Base-by-base conservation (phyloP, 2,113 vertebrate species). In the Chaenogobius annularis region DNA sequence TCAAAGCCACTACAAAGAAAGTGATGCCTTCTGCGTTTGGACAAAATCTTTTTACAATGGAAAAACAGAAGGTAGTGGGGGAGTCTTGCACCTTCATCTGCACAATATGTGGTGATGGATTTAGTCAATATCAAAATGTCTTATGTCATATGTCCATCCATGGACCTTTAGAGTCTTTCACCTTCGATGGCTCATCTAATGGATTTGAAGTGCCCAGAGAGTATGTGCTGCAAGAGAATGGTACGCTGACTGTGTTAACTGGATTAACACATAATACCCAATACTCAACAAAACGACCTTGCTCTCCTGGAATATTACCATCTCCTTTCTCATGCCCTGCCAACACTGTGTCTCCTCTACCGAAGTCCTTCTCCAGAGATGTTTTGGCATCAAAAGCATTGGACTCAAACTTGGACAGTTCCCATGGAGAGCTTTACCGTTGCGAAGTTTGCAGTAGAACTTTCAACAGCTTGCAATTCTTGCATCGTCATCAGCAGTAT, bases 191-290 rank as follows among this genome's bases (percentile, higher is more conserved):
- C 22, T 89, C 90, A 50, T 87, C 84, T 11, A 92, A 92, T 76
- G 91, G 89, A 76, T 90, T 89, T 88, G 91, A 91, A 85, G 76
- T 91, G 17, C 88, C 91, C 23, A 85, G 93, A 74, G 92, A 94
- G 82, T 93, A 94, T 83, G 91, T 92, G 37, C 87, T 94, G 64
- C 93, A 93, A 80, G 92, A 94, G 89, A 94, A 94, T 76, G 93
- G 93, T 37, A 94, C 90, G 15, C 75, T 94, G 46, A 91, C 88
- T 12, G 83, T 90, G 74, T 79, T 93, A 50, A 92, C 92, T 61
- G 88, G 87, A 48, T 88, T 90, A 1, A 76, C 66, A 31, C 84
- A 88, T 23, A 83, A 88, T 23, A 83, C 86, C 10, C 80, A 90
- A 70, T 78, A 80, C 22, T 83, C 75, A 69, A 46, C 68, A 6